Base-by-base conservation (phyloP, 2,888 invertebrate genomes). In the Zygogramma bicolorata region DNA sequence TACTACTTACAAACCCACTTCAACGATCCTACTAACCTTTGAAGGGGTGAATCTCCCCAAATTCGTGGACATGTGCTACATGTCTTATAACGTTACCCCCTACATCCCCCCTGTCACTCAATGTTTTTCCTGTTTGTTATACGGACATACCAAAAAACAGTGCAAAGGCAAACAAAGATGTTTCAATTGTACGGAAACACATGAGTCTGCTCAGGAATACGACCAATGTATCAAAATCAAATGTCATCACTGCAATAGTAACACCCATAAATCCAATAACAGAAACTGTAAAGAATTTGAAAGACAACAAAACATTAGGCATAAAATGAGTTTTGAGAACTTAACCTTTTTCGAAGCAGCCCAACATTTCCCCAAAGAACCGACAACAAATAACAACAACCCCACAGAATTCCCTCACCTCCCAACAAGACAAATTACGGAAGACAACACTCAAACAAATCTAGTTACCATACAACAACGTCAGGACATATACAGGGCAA, bases 111-210 rank as follows among this genome's bases (percentile, higher is more conserved):
- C 63, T 3, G 69, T 65, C 0, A 65, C 46, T 0, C 68, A 62
- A 27, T 68, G 34, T 8, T 68, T 34, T 25, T 15, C 29, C 27
- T 67, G 67, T 15, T 27, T 67, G 3, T 10, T 46, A n/a, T 70
- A 65, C 25, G 65, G 59, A 6, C 65, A 70, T 22, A 70, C 60
- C 25, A 58, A 66, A 68, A 46, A 15, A 25, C 65, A 65, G 65
- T 29, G 49, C 10, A 70, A 66, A 60, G 46, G 8, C 49, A 68
- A 46, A 42, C 42, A 15, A 2, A 42, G 15, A 42, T 42, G 42
- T 7, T 42, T n/a, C 6, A 42, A 42, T 15, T 7, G 18, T 15
- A n/a, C 42, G 6, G 42, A 42, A 42, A 42, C 18, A n/a, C 42
- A 42, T 42, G 13, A 42, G 15, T 15, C 1, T 42, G 42, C n/a